These are phyloP conservation scores for Melitaea athalia DNA, from an alignment of 2,888 invertebrate species.

Conservation along the genomic window DNA sequence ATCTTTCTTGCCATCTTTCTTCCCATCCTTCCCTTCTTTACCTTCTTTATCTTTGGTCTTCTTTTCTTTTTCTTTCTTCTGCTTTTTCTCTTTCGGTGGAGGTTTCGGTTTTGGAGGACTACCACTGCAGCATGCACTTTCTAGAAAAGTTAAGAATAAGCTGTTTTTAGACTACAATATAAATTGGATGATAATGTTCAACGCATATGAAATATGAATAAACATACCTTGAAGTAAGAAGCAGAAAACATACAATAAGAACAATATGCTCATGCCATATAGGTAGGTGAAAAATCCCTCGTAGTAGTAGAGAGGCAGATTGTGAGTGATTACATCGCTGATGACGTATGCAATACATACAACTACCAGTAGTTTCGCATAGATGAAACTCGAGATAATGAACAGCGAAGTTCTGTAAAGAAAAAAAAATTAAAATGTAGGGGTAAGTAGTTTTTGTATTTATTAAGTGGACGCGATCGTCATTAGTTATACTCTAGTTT, in stretches of 20 bases:
- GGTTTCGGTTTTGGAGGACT: slow-evolving; percentile 86
- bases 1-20: slow-evolving; percentile 83
- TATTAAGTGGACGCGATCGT: too few species aligned
- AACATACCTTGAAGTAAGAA: slow-evolving; percentile 90
- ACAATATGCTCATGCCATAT: slow-evolving; percentile 95
- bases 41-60: slow-evolving; percentile 85
- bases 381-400: slow-evolving; percentile 97
- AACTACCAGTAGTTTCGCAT: slow-evolving; percentile 96
- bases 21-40: slow-evolving; percentile 82
- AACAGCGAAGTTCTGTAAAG: slow-evolving; percentile 94
- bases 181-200: not conserved
- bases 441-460: not conserved
- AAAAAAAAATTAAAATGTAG: slow-evolving; percentile 8
- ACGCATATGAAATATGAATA: not conserved
- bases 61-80: slow-evolving; percentile 85
- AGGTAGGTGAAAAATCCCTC: slow-evolving; percentile 98
- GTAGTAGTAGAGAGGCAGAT: slow-evolving; percentile 95
- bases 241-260: slow-evolving; percentile 96
- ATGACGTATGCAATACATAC: slow-evolving; percentile 97
- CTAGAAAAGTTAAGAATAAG: slow-evolving; percentile 59
- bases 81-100: slow-evolving; percentile 86
- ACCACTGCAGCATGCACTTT: slow-evolving; percentile 91
- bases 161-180: not conserved
- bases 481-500: too few species aligned
- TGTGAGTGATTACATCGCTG: slow-evolving; percentile 96